Evolutionary conservation across 1,140 invertebrate genomes (phyloP), one percentile per base, ranked within the genome.

Genomic region (Zaprionus africanus): DNA sequence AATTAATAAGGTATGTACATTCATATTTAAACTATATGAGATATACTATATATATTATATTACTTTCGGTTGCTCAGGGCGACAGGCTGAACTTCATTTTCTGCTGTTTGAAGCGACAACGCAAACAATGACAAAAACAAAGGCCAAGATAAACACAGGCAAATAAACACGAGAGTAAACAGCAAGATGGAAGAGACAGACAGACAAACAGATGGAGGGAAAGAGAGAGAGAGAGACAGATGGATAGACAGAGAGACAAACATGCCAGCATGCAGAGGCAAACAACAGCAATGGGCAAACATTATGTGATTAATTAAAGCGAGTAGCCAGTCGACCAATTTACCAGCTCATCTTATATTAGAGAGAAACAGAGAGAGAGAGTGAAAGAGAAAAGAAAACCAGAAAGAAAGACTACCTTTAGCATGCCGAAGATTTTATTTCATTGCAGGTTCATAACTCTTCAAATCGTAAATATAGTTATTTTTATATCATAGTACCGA

Each of bases 231-330:
- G 53, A 56, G 49, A 78, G 83, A 82, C 57, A 86, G 74, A 62
- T 43, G 74, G 63, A 75, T 61, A 60, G 79, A 72, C 67, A 83
- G 73, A 68, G 65, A 75, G 67, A 78, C 77, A 87, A 87, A 86
- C 79, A 82, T 82, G 60, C 72, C 70, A 79, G 64, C 36, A 41
- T 13, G 26, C 54, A 60, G 58, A 62, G 53, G 65, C 62, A 79
- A 79, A 76, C 74, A 68, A 67, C 66, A 71, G 36, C 15, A 63
- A 38, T n/a, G 58, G 34, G 59, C 59, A 57, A 61, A 72, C 34
- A 76, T 77, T 70, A 78, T 80, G 83, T 87, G 53, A 83, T 87
- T 88, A 87, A 87, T 83, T 88, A 78, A 83, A 67, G 69, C 38
- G 51, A 54, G 78, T 67, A 75, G 71, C 43, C 63, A 59, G 31